These are phyloP conservation scores for Unio pictorum DNA, from an alignment of 2,888 invertebrate species.

Conservation along the genomic window DNA sequence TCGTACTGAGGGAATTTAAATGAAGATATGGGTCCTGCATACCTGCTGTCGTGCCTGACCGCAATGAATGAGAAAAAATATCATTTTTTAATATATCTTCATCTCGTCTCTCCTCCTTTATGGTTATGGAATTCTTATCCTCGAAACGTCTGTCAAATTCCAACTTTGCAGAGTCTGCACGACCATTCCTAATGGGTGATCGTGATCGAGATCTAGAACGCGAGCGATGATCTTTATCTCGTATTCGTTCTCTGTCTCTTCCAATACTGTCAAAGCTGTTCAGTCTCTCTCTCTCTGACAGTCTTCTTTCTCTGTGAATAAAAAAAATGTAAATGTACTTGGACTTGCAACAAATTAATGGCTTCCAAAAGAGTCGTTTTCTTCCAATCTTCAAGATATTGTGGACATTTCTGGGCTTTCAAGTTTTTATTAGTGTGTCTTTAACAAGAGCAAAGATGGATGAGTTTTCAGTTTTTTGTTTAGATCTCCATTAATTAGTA, in stretches of 20 bases:
- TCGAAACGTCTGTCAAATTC: slow-evolving; percentile 51
- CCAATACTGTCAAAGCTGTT: slow-evolving; percentile 35
- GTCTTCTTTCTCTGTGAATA: slow-evolving; percentile 40
- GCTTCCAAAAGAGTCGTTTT: too few relatives aligned
- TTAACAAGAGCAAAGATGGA: too few relatives aligned
- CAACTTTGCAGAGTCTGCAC: slow-evolving; percentile 50
- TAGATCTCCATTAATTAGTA: too few relatives aligned
- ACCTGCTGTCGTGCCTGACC: slow-evolving; percentile 39
- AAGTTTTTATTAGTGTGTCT: too few relatives aligned
- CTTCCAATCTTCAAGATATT: too few relatives aligned
- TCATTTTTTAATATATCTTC: slow-evolving; percentile 41
- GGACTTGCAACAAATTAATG: too few relatives aligned
- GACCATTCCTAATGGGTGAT: slow-evolving; percentile 59
- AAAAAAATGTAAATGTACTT: not conserved
- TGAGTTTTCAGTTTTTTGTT: too few relatives aligned
- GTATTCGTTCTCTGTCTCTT: slow-evolving; percentile 37
- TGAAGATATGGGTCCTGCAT: slow-evolving; percentile 16
- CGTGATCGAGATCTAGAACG: slow-evolving; percentile 50
- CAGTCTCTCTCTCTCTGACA: slow-evolving; percentile 39
- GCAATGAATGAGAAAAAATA: slow-evolving; percentile 31
- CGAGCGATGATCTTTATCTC: slow-evolving; percentile 37
- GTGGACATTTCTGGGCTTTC: too few relatives aligned
- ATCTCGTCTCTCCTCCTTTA: slow-evolving; percentile 58
- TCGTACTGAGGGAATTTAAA: slow-evolving; percentile 35
- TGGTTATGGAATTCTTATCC: slow-evolving; percentile 44